Conservation (phyloP, 92 coral and sea anemone genomes). For the Umimayanthus kanabou region DNA sequence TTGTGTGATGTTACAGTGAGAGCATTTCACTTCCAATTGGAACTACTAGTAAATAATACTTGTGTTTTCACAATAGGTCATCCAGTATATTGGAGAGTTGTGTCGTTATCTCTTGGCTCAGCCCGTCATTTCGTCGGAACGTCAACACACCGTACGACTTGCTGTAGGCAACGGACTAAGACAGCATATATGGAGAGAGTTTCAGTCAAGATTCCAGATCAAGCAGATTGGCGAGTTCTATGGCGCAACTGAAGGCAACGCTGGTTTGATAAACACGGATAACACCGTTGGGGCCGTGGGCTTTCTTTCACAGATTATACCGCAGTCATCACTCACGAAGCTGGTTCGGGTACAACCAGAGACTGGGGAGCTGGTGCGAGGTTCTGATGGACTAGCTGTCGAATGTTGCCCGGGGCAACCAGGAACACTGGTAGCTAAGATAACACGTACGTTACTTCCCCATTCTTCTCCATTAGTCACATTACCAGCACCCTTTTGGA, state of each 20-base stretch:
- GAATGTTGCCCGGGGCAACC: slow-evolving; percentile 80
- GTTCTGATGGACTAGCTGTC: slow-evolving; percentile 80
- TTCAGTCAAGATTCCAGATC: slow-evolving; percentile 84
- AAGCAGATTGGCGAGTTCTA: slow-evolving; percentile 81
- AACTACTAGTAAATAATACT: background rate
- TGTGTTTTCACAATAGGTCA: slow-evolving; percentile 45
- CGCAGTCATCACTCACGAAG: slow-evolving; percentile 58
- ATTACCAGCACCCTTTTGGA: background rate
- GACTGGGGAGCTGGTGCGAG: slow-evolving; percentile 80
- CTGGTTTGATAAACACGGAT: slow-evolving; percentile 65
- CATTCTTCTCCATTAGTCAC: background rate
- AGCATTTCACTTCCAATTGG: too few relatives aligned
- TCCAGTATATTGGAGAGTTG: slow-evolving; percentile 91
- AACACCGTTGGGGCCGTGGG: slow-evolving; percentile 83
- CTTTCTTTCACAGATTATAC: slow-evolving; percentile 61
- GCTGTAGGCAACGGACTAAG: slow-evolving; percentile 90
- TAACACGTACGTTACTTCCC: slow-evolving; percentile 23
- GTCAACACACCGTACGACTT: slow-evolving; percentile 71
- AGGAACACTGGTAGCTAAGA: slow-evolving; percentile 81
- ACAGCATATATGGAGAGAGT: slow-evolving; percentile 86
- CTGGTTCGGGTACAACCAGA: slow-evolving; percentile 77
- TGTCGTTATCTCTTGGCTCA: slow-evolving; percentile 95
- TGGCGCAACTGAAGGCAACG: slow-evolving; percentile 92
- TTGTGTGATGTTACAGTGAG: too few relatives aligned
- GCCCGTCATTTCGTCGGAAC: slow-evolving; percentile 75